Evolutionary conservation across 2,113 vertebrate species (phyloP), one percentile per base, ranked within the genome.

Genomic region (Cardinalis cardinalis): DNA sequence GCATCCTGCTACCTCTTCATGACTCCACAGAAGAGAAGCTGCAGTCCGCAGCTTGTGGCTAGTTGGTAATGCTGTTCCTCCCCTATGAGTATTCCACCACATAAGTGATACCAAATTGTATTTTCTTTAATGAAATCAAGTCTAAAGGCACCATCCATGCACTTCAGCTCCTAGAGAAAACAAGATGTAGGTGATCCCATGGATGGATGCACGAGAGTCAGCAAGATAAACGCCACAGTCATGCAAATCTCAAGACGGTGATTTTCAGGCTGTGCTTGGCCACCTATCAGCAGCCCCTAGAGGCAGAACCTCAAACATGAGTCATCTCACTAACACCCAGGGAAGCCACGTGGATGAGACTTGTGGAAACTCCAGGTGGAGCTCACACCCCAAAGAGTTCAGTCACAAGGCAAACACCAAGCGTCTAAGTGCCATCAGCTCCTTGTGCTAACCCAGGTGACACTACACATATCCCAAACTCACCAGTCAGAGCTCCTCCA

Each of bases 401-500:
- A 2, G 29, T 4, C 52, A 32, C 38, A n/a, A 48, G 18, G 36
- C 21, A 55, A 48, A 87, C 2, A 3, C 24, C 28, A n/a, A 13
- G 19, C 2, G 4, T 21, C 49, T 26, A 43, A 10, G 21, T 23
- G 19, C 13, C 23, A 73, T 23, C 55, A 89, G 19, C n/a, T 68
- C 32, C 34, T 21, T 3, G 23, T 34, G 44, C n/a, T 55, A 36
- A 32, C 72, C 31, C 44, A 85, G 16, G 14, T 34, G 60, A 70
- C 17, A 31, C 24, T 21, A 49, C 46, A 60, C 6, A 12, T 14
- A 23, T 6, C 29, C 58, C 63, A 76, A 43, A 94, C 97, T 97
- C 95, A 98, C 98, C 98, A 23, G 98, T 98, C 58, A 99, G 96
- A 21, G 98, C 99, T 25, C 99, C 99, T 36, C 99, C 99, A 2